Evolutionary conservation across 2,113 vertebrate genomes (phyloP).

Genomic region (Mustela lutreola): DNA sequence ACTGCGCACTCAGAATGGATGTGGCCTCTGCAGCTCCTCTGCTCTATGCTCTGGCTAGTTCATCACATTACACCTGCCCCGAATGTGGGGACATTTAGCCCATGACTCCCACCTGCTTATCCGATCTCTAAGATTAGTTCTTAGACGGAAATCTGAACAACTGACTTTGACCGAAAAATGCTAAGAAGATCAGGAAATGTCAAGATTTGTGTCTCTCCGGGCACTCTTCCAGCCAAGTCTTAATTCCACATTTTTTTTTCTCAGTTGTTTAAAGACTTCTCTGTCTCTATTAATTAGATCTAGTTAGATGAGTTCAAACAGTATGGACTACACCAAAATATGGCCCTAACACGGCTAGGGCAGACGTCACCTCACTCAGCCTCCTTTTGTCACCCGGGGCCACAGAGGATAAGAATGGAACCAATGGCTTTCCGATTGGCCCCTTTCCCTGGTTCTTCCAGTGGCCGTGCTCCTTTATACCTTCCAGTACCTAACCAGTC

Average conservation of each 20-base stretch:
- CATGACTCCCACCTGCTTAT: neutral
- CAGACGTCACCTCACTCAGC: neutral
- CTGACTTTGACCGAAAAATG: neutral
- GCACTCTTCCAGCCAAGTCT: neutral
- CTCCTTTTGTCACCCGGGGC: fast-evolving
- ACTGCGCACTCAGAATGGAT: fast-evolving
- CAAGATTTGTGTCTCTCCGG: neutral
- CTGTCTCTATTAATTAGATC: neutral
- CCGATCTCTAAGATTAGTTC: neutral
- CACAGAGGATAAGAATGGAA: neutral
- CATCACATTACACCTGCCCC: neutral
- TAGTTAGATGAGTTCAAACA: neutral
- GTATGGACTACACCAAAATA: too few relatives aligned
- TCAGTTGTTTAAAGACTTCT: neutral
- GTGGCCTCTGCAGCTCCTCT: fast-evolving
- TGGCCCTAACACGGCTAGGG: neutral
- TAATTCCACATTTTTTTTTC: too few relatives aligned
- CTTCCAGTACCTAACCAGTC: neutral
- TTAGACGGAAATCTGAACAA: neutral
- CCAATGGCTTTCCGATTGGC: neutral
- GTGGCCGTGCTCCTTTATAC: neutral
- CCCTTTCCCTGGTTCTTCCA: neutral
- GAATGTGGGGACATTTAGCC: fast-evolving
- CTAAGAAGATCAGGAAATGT: neutral
- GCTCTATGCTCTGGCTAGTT: fast-evolving